Conservation (phyloP, 2,113 vertebrate species). For the Menidia beryllina region DNA sequence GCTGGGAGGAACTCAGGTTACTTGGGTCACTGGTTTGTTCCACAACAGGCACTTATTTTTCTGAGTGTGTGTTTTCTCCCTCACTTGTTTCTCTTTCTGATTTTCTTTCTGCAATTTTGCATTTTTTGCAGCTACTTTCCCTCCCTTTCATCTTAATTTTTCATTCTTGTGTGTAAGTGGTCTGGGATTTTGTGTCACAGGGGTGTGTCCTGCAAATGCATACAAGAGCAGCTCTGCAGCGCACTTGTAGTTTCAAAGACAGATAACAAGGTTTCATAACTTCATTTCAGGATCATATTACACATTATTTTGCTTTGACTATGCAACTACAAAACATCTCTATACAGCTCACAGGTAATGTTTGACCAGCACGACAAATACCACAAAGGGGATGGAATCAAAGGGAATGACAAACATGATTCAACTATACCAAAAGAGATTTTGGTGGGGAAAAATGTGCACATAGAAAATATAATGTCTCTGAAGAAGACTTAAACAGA, state of each 20-base stretch:
- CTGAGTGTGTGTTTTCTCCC: conserved; percentile 22
- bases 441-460: no score
- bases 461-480: no score
- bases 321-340: no score
- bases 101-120: conserved; percentile 35
- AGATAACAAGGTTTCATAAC: conserved; percentile 40
- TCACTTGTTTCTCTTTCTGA: conserved; percentile 28
- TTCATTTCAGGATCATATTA: no score
- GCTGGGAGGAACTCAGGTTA: conserved; percentile 83
- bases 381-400: no score
- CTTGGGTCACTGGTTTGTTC: conserved; percentile 84
- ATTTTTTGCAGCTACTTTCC: conserved; percentile 40
- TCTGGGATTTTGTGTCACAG: conserved; percentile 31
- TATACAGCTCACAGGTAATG: no score
- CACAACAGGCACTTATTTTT: conserved; percentile 65
- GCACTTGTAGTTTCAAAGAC: conserved; percentile 42
- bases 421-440: no score
- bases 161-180: conserved; percentile 4
- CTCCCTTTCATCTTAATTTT: conserved; percentile 33
- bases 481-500: no score
- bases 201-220: conserved; percentile 34
- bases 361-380: no score
- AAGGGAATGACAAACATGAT: no score
- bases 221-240: conserved; percentile 21
- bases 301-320: no score